Evolutionary conservation across 2,113 vertebrate genomes (phyloP), one percentile per base, ranked within the genome.

Genomic region (Lonchura striata): DNA sequence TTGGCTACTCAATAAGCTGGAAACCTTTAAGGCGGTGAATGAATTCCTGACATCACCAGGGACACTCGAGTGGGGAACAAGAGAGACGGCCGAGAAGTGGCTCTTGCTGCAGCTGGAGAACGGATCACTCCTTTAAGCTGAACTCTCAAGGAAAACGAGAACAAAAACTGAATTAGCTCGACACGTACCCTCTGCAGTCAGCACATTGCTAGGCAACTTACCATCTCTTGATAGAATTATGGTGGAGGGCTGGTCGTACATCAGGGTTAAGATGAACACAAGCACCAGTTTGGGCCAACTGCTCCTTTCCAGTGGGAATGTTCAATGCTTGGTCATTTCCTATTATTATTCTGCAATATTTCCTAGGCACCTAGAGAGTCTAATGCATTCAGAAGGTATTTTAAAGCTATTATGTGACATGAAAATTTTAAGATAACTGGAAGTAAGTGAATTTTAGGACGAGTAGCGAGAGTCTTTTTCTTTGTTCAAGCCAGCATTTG

Each of bases 201-300:
- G 70, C 77, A 91, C 79, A 94, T 91, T 77, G 86, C 91, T 96
- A 95, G 93, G 96, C 96, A 97, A 95, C 96, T 97, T 96, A 80
- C 86, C 88, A 81, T 79, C 96, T 90, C 79, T 83, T 91, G 95
- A 92, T 66, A 96, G 95, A 95, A 95, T 94, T 90, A 95, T 80
- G 95, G 91, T 87, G 77, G 86, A 94, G 92, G 79, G 88, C 90
- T 75, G 86, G 90, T 94, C 65, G 27, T 95, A 92, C 94, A 95
- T 94, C 95, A 96, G 90, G 93, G 93, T 96, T 96, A 96, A 97
- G 92, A 96, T 61, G 93, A 94, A 88, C 63, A 93, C 88, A 86
- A 95, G 94, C 82, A 94, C 94, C 93, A 64, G 90, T 83, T 92
- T 93, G 86, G 96, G 92, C 92, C 92, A 94, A 96, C 94, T 95